Evolutionary conservation across 2,888 invertebrate genomes (phyloP), one percentile per base, ranked within the genome.

Genomic region (Dichetophora obliterata): DNA sequence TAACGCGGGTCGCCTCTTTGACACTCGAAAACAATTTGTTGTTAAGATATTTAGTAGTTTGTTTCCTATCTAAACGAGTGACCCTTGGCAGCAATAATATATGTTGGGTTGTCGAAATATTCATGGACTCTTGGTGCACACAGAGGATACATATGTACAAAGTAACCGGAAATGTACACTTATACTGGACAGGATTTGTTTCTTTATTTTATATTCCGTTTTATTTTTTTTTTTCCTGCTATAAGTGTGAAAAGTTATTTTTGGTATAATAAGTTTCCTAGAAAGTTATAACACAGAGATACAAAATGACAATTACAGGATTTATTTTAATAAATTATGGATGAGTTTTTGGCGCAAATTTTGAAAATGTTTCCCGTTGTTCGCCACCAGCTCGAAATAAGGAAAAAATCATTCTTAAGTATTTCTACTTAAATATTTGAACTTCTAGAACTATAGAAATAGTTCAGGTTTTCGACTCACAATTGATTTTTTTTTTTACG

Each of bases 21-120:
- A 77, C 77, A 80, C 81, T 81, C 75, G 78, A 79, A 80, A 81
- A 78, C 77, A 80, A 81, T 79, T 81, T 80, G 80, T 79, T 79
- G 72, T 72, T 75, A 75, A 80, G 79, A 78, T 79, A 78, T 80
- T 81, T 80, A 81, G 77, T 79, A 75, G 77, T 74, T 77, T 65
- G 75, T 75, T 31, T 65, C 68, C 69, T 76, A 43, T 57, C 69
- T 22, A 31, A 27, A 9, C 59, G 76, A 75, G 78, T 78, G 79
- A 79, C 81, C 80, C 79, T 78, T 78, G 79, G 77, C 77, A 75
- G 76, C 19, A 19, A 54, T 73, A 61, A 61, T 24, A 73, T 19
- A 61, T 22, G 24, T 43, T 43, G 43, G 43, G 43, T 43, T 43
- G 43, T 43, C 2, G 43, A 6, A 73, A 19, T 16, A 31, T 34